Base-by-base conservation (phyloP, 2,113 vertebrate species). In the Cettia cetti region DNA sequence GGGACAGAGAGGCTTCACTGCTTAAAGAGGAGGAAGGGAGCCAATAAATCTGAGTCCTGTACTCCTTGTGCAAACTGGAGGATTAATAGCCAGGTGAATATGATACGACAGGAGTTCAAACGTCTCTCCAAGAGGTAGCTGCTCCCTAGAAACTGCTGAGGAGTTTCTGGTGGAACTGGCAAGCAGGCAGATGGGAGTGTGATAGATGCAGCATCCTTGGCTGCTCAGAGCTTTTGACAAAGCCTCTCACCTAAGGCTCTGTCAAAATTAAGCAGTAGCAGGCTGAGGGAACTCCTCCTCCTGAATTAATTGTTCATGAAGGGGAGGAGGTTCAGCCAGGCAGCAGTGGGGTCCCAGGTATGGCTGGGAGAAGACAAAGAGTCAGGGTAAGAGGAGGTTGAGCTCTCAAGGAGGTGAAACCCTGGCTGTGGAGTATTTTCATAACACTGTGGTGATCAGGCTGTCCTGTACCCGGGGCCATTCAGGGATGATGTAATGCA, bases 321-420 rank as follows among this genome's bases (percentile, higher is more conserved):
- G 2, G 23, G n/a, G 21, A 76, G 65, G 39, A 78, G 76, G 26
- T 16, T 18, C 31, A 86, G n/a, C 15, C 53, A 68, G 39, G 50
- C 6, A 16, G 33, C 50, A 65, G 54, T 13, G 53, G 26, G 26
- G n/a, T 76, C 40, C 61, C n/a, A 45, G 40, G 52, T 45, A 70
- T 26, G 49, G 7, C 74, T 85, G 69, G 83, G 60, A 20, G 47
- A 56, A 69, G 33, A 35, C 31, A 61, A 0, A 11, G 60, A 47
- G 47, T 24, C 42, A 66, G n/a, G 16, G 19, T 27, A 11, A 14
- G 54, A 64, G 47, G 30, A 77, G 39, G 2, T 5, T 59, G 49
- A 31, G 12, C 23, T 40, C 53, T 72, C 2, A 0, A 33, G 14
- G 7, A 33, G 27, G 28, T 45, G 7, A 0, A 59, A 28, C 39